A percentile compares a stretch with the other conserved stretches of the same genome.
These are phyloP conservation scores for Mimas tiliae DNA, from an alignment of 2,888 invertebrate species.

Conservation along the genomic window DNA sequence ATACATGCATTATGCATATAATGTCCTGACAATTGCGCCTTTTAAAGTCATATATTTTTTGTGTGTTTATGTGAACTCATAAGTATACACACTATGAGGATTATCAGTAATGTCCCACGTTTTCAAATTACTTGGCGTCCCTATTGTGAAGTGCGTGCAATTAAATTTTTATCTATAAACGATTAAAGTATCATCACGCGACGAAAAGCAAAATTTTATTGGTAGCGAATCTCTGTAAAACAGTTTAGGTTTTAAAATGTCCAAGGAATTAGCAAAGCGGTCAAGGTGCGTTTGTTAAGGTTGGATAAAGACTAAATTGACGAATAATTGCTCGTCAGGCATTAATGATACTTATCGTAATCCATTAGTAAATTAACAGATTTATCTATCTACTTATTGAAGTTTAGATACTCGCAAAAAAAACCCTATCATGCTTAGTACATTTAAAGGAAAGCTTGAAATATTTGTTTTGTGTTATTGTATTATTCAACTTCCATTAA, in stretches of 20 bases:
- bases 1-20: not conserved
- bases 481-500: too few relatives aligned
- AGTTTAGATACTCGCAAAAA: constrained; percentile 11
- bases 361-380: constrained; percentile 9
- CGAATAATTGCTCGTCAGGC: constrained; percentile 42
- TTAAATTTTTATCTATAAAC: constrained; percentile 38
- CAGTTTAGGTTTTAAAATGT: constrained; percentile 48
- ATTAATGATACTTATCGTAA: constrained; percentile 35
- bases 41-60: not conserved
- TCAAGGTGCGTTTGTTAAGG: constrained; percentile 60
- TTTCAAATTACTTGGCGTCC: not conserved
- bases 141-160: not conserved
- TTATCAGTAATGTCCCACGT: not conserved
- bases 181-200: too few relatives aligned
- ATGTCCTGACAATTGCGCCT: not conserved
- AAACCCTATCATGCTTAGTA: not conserved
- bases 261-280: constrained; percentile 59
- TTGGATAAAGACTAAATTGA: constrained; percentile 45
- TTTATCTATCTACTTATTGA: constrained; percentile 1
- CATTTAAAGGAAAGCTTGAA: too few relatives aligned
- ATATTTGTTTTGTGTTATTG: too few relatives aligned
- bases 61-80: not conserved
- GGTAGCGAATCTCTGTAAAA: not conserved
- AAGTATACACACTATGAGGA: not conserved
- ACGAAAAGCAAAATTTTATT: not conserved